Evolutionary conservation across 2,888 invertebrate genomes (phyloP).

Genomic region (Conops quadrifasciatus): DNA sequence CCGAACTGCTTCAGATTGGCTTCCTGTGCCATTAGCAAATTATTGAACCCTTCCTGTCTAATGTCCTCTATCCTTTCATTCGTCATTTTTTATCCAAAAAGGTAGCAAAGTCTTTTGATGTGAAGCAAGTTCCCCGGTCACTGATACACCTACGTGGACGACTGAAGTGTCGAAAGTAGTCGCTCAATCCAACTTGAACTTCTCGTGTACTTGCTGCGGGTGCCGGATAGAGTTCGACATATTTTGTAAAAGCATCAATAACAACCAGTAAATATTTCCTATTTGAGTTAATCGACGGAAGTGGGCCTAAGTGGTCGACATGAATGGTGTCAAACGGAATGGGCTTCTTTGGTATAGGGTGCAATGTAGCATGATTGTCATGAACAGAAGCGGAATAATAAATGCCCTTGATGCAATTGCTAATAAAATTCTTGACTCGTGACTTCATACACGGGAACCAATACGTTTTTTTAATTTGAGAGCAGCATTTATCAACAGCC

Average conservation of each 20-base stretch:
- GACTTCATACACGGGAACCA: slow-evolving; percentile 37
- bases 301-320: slow-evolving; percentile 33
- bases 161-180: neutral
- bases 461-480: slow-evolving; percentile 25
- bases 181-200: neutral
- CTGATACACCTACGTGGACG: neutral
- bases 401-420: slow-evolving; percentile 33
- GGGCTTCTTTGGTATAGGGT: slow-evolving; percentile 28
- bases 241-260: slow-evolving; percentile 35
- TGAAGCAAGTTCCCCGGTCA: neutral
- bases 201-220: slow-evolving; percentile 20
- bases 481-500: slow-evolving; percentile 31
- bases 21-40: slow-evolving; percentile 16
- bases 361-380: slow-evolving; percentile 8
- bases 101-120: no score
- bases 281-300: slow-evolving; percentile 30
- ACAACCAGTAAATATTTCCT: slow-evolving; percentile 35
- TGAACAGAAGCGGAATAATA: slow-evolving; percentile 18
- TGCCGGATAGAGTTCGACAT: slow-evolving; percentile 33
- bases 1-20: slow-evolving; percentile 18
- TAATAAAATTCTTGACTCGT: slow-evolving; percentile 25
- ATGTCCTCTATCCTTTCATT: no score
- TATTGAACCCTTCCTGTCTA: no score
- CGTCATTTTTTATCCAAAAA: no score
- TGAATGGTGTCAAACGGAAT: slow-evolving; percentile 38